Base-by-base conservation (phyloP, 2,888 invertebrate species). In the Athalia circularis region DNA sequence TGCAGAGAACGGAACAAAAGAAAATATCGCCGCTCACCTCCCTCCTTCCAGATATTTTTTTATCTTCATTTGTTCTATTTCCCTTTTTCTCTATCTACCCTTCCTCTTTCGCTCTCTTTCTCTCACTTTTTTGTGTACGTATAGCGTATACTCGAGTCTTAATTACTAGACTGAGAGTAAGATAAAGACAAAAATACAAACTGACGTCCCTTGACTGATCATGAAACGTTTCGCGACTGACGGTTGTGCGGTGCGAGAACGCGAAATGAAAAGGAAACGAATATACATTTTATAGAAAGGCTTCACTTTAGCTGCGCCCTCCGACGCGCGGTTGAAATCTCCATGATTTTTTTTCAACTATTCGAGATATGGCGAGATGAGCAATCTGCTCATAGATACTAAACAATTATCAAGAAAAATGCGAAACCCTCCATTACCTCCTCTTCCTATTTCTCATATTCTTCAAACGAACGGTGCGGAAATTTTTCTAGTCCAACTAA, bases 201-300 rank as follows among this genome's bases (percentile, higher is more conserved):
- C 82, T 83, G 84, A 85, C 83, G 83, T 83, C 81, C 83, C 80
- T 81, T 87, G 87, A 87, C 84, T 86, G 87, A 87, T 87, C 86
- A 86, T 83, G 81, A 83, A 81, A 80, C 82, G 83, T 82, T 62
- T 15, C 83, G 79, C 82, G 81, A 82, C 83, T 87, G 87, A 87
- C 85, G 83, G 81, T 82, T 83, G 83, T 82, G 83, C 83, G 83
- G 81, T 84, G 84, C 85, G 82, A 86, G 85, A 84, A 4, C 57
- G 13, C n/a, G 57, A 11, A 15, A 45, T 5, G 59, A 15, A 59
- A 68, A 68, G 43, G 43, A 50, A 11, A 11, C 52, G 65, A 48
- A 68, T 68, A 54, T 54, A 68, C 52, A 68, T 72, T 72, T 59
- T 57, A 59, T 8, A 72, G 59, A 59, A 72, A 59, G 45, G 47